Conservation (phyloP, 2,888 invertebrate species). For the Sarcophaga carnaria region DNA sequence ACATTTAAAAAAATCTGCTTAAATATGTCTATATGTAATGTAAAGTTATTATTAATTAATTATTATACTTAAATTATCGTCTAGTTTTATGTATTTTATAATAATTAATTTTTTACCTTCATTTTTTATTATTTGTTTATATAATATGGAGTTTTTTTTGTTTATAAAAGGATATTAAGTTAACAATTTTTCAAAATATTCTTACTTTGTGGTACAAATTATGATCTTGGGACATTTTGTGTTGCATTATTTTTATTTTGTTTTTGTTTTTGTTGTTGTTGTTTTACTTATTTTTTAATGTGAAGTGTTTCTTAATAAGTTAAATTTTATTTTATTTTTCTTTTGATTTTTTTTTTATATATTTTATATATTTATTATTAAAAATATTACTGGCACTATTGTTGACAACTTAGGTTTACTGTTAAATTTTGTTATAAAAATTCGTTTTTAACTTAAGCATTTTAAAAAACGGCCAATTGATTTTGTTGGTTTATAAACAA, state of each 20-base stretch:
- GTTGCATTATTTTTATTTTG: constrained; percentile 62
- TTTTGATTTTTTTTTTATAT: constrained; percentile 53
- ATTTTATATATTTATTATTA: constrained; percentile 70
- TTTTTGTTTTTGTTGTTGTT: background rate
- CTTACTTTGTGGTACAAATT: constrained; percentile 51
- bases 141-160: constrained; percentile 34
- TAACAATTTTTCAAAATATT: constrained; percentile 55
- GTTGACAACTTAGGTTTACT: constrained; percentile 78
- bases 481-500: constrained; percentile 70
- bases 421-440: constrained; percentile 66
- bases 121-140: constrained; percentile 46
- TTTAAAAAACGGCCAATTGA: constrained; percentile 67
- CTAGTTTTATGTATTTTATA: constrained; percentile 44
- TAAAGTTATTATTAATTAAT: constrained; percentile 58
- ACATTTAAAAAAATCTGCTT: constrained; percentile 69
- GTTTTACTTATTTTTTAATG: constrained; percentile 24
- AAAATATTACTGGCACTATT: constrained; percentile 82
- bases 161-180: constrained; percentile 1
- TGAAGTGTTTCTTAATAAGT: constrained; percentile 47
- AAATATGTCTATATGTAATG: constrained; percentile 61
- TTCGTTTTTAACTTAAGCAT: constrained; percentile 59
- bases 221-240: constrained; percentile 48
- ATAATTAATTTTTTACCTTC: constrained; percentile 21
- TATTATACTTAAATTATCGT: constrained; percentile 64
- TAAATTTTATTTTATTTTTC: constrained; percentile 29